Base-by-base conservation (phyloP, 2,113 vertebrate genomes). In the Atlantisia rogersi region DNA sequence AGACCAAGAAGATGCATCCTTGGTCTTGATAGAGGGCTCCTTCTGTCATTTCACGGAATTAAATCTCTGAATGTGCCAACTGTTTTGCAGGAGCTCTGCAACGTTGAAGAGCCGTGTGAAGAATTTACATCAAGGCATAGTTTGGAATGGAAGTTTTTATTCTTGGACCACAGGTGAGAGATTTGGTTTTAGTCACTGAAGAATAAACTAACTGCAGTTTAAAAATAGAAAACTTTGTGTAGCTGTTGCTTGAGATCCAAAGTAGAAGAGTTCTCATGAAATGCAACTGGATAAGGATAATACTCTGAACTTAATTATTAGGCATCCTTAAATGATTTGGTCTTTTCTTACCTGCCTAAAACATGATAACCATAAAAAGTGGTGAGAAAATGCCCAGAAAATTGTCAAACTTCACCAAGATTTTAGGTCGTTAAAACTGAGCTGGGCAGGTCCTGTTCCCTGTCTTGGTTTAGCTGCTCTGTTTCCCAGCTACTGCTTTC, bases 141-240 rank as follows among this genome's bases (percentile, higher is more conserved):
- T 90, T 97, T 99, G 60, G 98, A 99, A 88, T 99, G 98, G 98
- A 99, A 99, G 95, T 98, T 98, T 92, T 92, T 99, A 55, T 98
- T 98, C 95, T 96, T 98, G 90, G 98, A 98, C 82, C 97, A 98
- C 94, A 99, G 99, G 99, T 99, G 96, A 98, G 96, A 88, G 17
- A 8, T 52, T 52, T 82, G 24, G 14, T 5, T 42, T 94, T 62
- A 50, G n/a, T 70, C 31, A 52, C 42, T 65, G 74, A 67, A 42
- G 5, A 63, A 44, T 69, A 46, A 77, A 42, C 25, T 70, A 85
- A 70, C 19, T 40, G 8, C 37, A 40, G 50, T 46, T 91, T 74
- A 67, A 82, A 94, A 91, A 22, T 4, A 63, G 39, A 73, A 69
- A 42, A 46, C 6, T 59, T 44, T 37, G 10, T 50, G 22, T 40